Base-by-base conservation (phyloP, 1,140 invertebrate genomes). In the Solenopsis invicta region DNA sequence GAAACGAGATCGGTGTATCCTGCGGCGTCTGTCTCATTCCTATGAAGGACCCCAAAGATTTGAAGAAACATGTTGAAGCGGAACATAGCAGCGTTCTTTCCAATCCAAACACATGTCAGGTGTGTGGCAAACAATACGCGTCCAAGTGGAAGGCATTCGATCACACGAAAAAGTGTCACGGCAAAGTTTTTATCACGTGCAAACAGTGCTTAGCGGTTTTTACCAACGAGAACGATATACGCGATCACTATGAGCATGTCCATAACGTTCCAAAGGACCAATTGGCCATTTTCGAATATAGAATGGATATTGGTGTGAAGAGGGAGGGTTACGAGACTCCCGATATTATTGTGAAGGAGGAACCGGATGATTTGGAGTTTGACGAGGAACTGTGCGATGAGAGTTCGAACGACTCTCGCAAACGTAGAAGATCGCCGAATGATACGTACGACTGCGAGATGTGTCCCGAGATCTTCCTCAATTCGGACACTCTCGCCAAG, bases 121-220 rank as follows among this genome's bases (percentile, higher is more conserved):
- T 97, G 3, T 97, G 96, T 87, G 96, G 96, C 0, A 96, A 96
- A 90, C 96, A 96, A 66, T 96, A 96, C 78, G 96, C 96, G 0
- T 96, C 95, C 0, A 96, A 96, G 71, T 96, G 96, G 95, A 97
- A 97, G 89, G 96, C 96, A 0, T 96, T 96, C 21, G 96, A 96
- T 88, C 96, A 97, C 87, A 95, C 96, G n/a, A 96, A 96, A 81
- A 96, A 96, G 82, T 96, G 95, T 52, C 96, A 97, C 82, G 96
- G 96, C 0, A 94, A 96, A 74, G 96, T 96, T 21, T 96, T 96
- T 75, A 95, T 95, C 41, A 96, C 96, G 1, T 97, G 96, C 85
- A 96, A 96, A 90, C 95, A 96, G 8, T 97, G 96, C 91, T 92
- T 96, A 29, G 95, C 96, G 50, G 95, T 97, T 8, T 97, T 96